These are phyloP conservation scores for Crossocerus cetratus DNA, from an alignment of 2,888 invertebrate species.

Conservation along the genomic window DNA sequence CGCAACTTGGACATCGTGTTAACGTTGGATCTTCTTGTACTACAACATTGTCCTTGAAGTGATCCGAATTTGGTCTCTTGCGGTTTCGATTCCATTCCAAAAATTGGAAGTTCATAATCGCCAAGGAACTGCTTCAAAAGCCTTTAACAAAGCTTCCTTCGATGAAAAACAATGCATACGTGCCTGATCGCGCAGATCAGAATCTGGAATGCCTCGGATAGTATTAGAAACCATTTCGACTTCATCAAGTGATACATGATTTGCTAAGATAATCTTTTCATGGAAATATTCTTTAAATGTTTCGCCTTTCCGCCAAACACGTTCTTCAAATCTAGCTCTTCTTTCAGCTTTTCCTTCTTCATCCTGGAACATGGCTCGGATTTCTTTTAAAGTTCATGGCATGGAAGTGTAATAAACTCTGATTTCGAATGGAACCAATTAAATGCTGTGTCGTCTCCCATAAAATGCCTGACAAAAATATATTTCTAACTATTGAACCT, in stretches of 20 bases:
- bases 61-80: neutral
- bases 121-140: slow-evolving; percentile 40
- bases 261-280: slow-evolving; percentile 8
- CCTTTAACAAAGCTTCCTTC: slow-evolving; percentile 27
- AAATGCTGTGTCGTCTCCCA: too few species aligned
- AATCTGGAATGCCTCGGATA: slow-evolving; percentile 40
- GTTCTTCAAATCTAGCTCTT: neutral
- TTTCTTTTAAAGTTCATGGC: neutral
- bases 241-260: slow-evolving; percentile 8
- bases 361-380: slow-evolving; percentile 9
- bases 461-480: too few species aligned
- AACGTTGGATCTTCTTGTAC: too few species aligned
- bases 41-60: too few species aligned
- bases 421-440: slow-evolving; percentile 6
- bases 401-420: neutral
- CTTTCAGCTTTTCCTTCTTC: neutral
- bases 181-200: slow-evolving; percentile 32
- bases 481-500: too few species aligned
- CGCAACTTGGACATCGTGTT: neutral
- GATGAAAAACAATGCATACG: slow-evolving; percentile 37
- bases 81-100: neutral
- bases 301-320: neutral
- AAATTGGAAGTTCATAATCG: too few species aligned
- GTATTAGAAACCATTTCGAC: neutral
- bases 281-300: slow-evolving; percentile 13